These are phyloP conservation scores for Fissipunctia ypsillon DNA, from an alignment of 2,888 invertebrate genomes.

Conservation along the genomic window DNA sequence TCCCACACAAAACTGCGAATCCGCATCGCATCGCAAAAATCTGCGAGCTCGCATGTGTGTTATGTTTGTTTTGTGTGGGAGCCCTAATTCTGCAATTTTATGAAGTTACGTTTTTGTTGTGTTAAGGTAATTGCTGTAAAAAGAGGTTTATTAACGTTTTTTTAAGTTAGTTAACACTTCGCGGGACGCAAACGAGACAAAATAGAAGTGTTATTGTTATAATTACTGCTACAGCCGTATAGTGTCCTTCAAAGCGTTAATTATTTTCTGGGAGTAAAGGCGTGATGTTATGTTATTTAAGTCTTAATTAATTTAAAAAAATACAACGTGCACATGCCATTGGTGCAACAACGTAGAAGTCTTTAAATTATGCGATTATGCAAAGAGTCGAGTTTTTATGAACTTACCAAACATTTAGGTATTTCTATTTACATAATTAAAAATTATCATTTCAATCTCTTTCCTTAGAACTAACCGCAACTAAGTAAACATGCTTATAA, in stretches of 20 bases:
- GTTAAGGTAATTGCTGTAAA: not conserved
- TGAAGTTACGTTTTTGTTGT: not conserved
- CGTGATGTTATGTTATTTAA: too few relatives aligned
- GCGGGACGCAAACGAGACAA: too few relatives aligned
- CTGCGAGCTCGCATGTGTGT: too few relatives aligned
- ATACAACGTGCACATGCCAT: not conserved
- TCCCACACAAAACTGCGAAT: too few relatives aligned
- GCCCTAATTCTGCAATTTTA: slow-evolving; percentile 30
- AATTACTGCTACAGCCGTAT: too few relatives aligned
- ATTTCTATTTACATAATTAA: not conserved
- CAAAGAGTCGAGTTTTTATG: not conserved
- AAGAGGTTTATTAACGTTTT: not conserved
- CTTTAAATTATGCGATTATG: not conserved
- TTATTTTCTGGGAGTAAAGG: too few relatives aligned
- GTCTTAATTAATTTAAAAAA: too few relatives aligned
- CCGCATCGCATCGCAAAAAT: too few relatives aligned
- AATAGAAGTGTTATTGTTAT: too few relatives aligned
- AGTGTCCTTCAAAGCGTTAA: too few relatives aligned
- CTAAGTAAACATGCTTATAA: not conserved
- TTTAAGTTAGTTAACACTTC: not conserved
- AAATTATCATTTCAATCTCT: not conserved
- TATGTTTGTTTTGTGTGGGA: too few relatives aligned
- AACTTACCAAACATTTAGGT: not conserved
- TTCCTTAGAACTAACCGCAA: not conserved
- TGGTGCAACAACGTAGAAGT: too few relatives aligned